phyloP scores from a whole-genome alignment of 92 coral and sea anemone species.

The Pocillopora grandis region DNA sequence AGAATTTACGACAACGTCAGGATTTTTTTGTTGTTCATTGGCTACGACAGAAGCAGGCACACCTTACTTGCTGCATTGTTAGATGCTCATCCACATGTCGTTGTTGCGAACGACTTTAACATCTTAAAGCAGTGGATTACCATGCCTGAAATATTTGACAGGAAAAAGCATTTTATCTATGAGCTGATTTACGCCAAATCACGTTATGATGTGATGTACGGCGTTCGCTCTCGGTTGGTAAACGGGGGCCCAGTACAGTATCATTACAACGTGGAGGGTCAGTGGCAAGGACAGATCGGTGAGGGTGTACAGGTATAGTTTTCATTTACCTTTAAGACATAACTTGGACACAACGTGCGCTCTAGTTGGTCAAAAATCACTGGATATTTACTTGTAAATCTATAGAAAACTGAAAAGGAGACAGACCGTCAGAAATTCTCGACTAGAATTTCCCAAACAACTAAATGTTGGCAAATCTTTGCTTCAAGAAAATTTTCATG shows the following conservation, averaged over 20 bases:
- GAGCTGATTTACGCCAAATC: constrained; percentile 35
- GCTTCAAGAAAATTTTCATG: no score
- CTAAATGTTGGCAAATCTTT: no score
- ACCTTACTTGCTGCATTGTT: constrained; percentile 45
- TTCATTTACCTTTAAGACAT: background rate
- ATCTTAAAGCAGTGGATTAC: constrained; percentile 31
- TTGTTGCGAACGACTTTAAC: constrained; percentile 57
- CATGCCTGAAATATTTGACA: background rate
- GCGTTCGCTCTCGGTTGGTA: constrained; percentile 34
- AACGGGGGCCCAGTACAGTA: constrained; percentile 7
- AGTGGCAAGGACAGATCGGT: constrained; percentile 40
- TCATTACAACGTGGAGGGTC: constrained; percentile 15
- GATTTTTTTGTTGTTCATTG: constrained; percentile 49
- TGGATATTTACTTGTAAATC: no score
- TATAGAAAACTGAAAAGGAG: no score
- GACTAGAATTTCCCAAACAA: no score
- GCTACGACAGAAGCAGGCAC: constrained; percentile 59
- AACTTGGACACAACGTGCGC: no score
- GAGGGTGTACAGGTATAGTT: constrained; percentile 1
- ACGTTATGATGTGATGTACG: constrained; percentile 34
- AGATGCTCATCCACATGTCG: constrained; percentile 63
- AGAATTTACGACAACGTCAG: constrained; percentile 28
- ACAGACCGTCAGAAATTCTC: no score
- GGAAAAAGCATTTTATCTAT: constrained; percentile 21
- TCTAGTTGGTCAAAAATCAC: no score